Conservation (phyloP, 2,888 invertebrate genomes). For the Brenthis ino region DNA sequence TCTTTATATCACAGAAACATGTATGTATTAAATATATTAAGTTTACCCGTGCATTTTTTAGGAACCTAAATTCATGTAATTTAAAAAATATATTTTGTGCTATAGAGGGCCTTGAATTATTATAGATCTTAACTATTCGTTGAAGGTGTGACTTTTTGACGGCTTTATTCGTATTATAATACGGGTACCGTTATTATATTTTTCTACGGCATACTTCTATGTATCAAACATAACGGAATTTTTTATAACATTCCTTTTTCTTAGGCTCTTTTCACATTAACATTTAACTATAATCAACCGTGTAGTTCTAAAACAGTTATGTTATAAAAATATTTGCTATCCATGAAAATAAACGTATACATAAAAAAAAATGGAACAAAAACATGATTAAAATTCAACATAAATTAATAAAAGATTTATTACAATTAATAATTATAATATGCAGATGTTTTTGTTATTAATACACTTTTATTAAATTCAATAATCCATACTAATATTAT, state of each 20-base stretch:
- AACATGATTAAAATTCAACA: too few relatives aligned
- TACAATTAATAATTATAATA: too few relatives aligned
- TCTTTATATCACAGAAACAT: conserved; percentile 55
- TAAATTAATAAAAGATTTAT: too few relatives aligned
- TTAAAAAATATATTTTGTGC: conserved; percentile 5
- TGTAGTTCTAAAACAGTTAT: background rate
- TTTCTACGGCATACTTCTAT: background rate
- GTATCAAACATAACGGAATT: conserved; percentile 30
- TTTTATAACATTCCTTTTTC: conserved; percentile 38
- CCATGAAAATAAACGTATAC: too few relatives aligned
- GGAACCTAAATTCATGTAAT: background rate
- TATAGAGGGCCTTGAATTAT: conserved; percentile 35
- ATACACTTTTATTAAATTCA: too few relatives aligned
- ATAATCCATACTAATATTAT: too few relatives aligned
- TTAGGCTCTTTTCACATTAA: conserved; percentile 1
- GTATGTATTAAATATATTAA: conserved; percentile 55
- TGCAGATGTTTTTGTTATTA: too few relatives aligned
- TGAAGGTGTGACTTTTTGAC: conserved; percentile 24
- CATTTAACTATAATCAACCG: too few relatives aligned
- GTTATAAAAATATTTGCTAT: too few relatives aligned
- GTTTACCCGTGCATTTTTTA: background rate
- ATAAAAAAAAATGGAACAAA: too few relatives aligned
- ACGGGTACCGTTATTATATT: background rate
- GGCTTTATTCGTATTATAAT: conserved; percentile 20
- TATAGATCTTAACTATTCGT: conserved; percentile 33